phyloP scores from a whole-genome alignment of 2,113 vertebrate species.

The Phyllopteryx taeniolatus region DNA sequence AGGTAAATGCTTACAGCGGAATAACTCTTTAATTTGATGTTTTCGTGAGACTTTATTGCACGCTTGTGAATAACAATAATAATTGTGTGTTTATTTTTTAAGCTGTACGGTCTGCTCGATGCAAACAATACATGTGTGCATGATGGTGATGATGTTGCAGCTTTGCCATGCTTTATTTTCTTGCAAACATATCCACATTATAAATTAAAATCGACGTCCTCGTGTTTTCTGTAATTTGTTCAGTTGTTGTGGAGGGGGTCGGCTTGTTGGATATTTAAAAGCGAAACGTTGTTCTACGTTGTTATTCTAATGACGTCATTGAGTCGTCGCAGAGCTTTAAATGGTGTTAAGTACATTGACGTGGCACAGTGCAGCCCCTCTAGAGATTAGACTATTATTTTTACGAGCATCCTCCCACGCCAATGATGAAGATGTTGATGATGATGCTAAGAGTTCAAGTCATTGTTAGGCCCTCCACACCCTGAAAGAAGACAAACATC shows the following conservation, averaged over 20 bases:
- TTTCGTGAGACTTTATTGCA: slow-evolving; percentile 8
- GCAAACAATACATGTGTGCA: slow-evolving; percentile 25
- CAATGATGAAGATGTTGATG: neutral
- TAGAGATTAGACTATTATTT: slow-evolving; percentile 9
- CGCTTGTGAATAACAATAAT: slow-evolving; percentile 41
- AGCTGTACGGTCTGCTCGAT: neutral
- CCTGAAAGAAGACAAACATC: slow-evolving; percentile 10
- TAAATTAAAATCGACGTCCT: neutral
- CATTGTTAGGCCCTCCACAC: slow-evolving; percentile 4
- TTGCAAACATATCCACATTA: neutral
- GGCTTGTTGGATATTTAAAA: neutral
- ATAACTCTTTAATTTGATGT: neutral
- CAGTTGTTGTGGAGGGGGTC: neutral
- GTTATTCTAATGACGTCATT: slow-evolving; percentile 24
- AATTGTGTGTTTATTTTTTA: neutral
- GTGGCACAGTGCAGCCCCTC: neutral
- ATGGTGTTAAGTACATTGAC: slow-evolving; percentile 14
- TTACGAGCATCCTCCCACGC: slow-evolving; percentile 2
- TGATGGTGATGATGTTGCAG: slow-evolving; percentile 14
- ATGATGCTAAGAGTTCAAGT: neutral
- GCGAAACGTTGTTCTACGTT: neutral
- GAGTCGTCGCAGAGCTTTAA: slow-evolving; percentile 27
- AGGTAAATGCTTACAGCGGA: slow-evolving; percentile 48
- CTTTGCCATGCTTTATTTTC: neutral
- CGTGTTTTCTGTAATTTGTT: neutral